Evolutionary conservation across 2,888 invertebrate genomes (phyloP).

Genomic region (Carpatolechia fugitivella): DNA sequence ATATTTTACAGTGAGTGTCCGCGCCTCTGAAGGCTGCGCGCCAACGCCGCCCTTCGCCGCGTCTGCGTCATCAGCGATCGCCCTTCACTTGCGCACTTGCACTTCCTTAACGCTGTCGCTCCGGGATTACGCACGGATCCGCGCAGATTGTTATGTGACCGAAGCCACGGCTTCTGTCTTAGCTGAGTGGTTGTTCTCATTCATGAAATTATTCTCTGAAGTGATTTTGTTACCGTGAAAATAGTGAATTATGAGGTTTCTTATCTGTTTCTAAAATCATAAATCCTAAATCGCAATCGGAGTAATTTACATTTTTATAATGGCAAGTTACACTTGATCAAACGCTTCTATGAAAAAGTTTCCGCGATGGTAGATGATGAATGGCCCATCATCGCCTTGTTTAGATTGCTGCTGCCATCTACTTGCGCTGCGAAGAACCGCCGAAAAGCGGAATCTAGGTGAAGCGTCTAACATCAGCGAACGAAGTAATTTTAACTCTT

Average conservation of each 20-base stretch:
- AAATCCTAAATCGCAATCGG: not conserved
- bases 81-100: conserved; percentile 28
- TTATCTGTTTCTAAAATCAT: not conserved
- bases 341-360: not conserved
- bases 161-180: not conserved
- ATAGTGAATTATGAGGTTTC: not conserved
- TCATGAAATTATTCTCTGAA: not conserved
- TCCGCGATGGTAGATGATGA: conserved; percentile 16
- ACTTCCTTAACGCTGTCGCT: conserved; percentile 31
- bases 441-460: conserved; percentile 69
- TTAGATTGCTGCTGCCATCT: conserved; percentile 62
- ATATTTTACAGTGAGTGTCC: conserved; percentile 85
- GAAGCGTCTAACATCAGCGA: conserved; percentile 76
- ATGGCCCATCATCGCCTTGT: conserved; percentile 38
- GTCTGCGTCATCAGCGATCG: conserved; percentile 37
- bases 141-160: conserved; percentile 10
- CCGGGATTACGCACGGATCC: conserved; percentile 20
- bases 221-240: not conserved
- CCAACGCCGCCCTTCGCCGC: conserved; percentile 35
- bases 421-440: conserved; percentile 55
- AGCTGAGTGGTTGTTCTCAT: not conserved
- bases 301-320: not conserved
- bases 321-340: not conserved
- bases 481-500: conserved; percentile 74
- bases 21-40: conserved; percentile 22